Percentiles rank a stretch among this genome's conserved stretches.
Evolutionary conservation across 2,888 invertebrate species (phyloP).

Genomic region (Cremastinae sp.): DNA sequence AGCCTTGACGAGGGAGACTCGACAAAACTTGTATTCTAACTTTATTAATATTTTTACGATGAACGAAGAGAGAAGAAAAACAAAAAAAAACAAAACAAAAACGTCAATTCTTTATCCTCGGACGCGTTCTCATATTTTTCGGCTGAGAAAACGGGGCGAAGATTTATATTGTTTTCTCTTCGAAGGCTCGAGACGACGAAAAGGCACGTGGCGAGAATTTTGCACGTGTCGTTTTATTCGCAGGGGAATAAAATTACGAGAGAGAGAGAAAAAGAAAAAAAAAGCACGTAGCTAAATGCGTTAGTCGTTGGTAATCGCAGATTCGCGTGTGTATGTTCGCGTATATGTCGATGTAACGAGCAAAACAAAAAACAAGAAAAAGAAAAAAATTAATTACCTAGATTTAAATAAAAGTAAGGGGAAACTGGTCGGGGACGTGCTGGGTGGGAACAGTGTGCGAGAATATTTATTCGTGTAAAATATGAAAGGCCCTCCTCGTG

Average conservation of each 20-base stretch:
- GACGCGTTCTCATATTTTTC: no score
- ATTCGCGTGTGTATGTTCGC: background rate
- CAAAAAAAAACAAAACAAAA: no score
- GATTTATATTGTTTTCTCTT: no score
- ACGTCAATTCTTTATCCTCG: no score
- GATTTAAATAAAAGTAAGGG: constrained; percentile 11
- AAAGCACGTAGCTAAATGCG: background rate
- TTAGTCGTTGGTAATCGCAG: background rate
- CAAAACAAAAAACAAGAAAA: constrained; percentile 13
- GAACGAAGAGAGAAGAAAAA: no score
- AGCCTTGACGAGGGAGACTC: no score
- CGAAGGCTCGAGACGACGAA: no score
- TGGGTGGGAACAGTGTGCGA: constrained; percentile 31
- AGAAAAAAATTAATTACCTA: constrained; percentile 9
- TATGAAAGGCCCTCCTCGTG: constrained; percentile 28
- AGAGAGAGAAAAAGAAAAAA: constrained; percentile 1
- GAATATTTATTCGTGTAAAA: constrained; percentile 41
- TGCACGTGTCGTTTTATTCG: background rate
- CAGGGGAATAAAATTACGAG: background rate
- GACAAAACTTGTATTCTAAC: no score
- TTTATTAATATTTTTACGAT: no score
- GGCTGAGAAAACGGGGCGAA: no score
- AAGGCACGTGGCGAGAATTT: no score
- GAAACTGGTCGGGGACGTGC: constrained; percentile 6
- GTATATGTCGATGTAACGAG: constrained; percentile 21